Percentiles rank a stretch among this genome's conserved stretches.
Evolutionary conservation across 1,140 invertebrate genomes (phyloP).

Genomic region (Lepidostoma basale): DNA sequence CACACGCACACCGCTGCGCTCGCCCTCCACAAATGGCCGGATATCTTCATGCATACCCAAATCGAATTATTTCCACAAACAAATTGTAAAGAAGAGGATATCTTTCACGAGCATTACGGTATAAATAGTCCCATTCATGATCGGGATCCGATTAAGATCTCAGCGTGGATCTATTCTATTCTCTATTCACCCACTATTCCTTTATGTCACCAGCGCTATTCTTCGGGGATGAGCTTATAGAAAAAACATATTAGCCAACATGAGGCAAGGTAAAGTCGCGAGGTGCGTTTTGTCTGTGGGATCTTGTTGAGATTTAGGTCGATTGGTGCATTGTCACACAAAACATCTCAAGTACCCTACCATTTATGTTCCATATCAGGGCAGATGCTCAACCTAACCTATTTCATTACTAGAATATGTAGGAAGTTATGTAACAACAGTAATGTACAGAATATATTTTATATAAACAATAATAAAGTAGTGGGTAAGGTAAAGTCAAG

Average conservation of each 20-base stretch:
- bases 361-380: no score
- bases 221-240: not conserved
- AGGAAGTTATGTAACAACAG: no score
- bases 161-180: conserved; percentile 30
- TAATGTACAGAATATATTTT: no score
- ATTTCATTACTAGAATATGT: no score
- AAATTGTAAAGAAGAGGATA: conserved; percentile 33
- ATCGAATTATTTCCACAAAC: conserved; percentile 45
- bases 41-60: conserved; percentile 46
- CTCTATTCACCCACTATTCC: conserved; percentile 36
- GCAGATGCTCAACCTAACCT: no score
- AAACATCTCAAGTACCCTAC: no score
- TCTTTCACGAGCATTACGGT: conserved; percentile 32
- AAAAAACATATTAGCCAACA: not conserved
- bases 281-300: not conserved
- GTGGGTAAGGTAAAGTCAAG: no score
- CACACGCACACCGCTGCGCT: not conserved
- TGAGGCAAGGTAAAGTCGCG: conserved; percentile 3
- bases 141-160: conserved; percentile 46
- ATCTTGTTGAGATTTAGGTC: not conserved
- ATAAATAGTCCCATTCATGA: conserved; percentile 39
- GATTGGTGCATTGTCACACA: not conserved
- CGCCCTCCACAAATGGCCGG: conserved; percentile 36
- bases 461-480: no score
- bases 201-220: conserved; percentile 20